A percentile compares a stretch with the other conserved stretches of the same genome.
Evolutionary conservation across 2,113 vertebrate species (phyloP).

Genomic region (Capreolus pygargus): DNA sequence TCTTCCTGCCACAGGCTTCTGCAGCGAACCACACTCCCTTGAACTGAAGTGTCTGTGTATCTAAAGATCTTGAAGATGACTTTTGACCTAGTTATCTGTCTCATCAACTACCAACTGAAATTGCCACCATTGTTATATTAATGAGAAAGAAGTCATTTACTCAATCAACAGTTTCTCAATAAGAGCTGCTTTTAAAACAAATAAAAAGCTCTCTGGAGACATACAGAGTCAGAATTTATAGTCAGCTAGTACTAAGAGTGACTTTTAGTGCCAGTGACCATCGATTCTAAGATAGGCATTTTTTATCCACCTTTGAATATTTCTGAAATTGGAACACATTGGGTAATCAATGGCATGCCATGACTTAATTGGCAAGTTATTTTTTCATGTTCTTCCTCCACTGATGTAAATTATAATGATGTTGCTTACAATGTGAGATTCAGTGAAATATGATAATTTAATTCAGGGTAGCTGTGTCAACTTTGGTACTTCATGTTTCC

Average conservation of each 20-base stretch:
- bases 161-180: not conserved
- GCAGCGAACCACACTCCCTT: not conserved
- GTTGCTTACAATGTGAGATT: not conserved
- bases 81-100: not conserved
- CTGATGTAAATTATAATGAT: not conserved
- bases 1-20: not conserved
- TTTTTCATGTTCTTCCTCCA: not conserved
- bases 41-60: not conserved
- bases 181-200: not conserved
- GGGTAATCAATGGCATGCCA: not conserved
- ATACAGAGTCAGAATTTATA: not conserved
- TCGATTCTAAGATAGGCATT: not conserved
- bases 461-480: not conserved
- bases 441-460: not conserved
- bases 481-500: not conserved
- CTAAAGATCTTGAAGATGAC: not conserved
- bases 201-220: not conserved
- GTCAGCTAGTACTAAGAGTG: not conserved
- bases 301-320: conserved; percentile 25
- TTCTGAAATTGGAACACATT: not conserved
- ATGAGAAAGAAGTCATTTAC: not conserved
- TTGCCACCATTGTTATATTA: not conserved
- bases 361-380: not conserved
- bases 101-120: not conserved
- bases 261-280: not conserved